phyloP scores from a whole-genome alignment of 2,797 vertebrate species.

The Emydoidea blandingii region DNA sequence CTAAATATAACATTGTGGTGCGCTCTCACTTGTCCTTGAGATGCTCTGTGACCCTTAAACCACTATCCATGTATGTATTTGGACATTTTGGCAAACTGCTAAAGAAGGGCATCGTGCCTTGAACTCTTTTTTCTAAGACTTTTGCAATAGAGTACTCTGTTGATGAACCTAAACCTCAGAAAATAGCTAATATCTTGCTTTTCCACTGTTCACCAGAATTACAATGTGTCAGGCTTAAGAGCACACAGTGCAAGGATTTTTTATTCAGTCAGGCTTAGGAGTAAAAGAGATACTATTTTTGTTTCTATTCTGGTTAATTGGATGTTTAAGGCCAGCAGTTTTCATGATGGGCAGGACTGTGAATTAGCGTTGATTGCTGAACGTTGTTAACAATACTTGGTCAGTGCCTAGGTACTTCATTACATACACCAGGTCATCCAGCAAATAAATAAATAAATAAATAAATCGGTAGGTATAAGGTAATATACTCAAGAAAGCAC shows the following conservation, averaged over 20 bases:
- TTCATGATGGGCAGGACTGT: background rate
- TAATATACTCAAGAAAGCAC: background rate
- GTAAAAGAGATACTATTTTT: background rate
- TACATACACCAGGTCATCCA: background rate
- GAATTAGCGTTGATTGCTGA: background rate
- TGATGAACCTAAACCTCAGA: background rate
- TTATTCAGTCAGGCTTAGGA: background rate
- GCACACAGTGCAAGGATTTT: background rate
- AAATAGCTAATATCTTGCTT: background rate
- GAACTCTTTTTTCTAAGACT: background rate
- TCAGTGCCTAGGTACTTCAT: background rate
- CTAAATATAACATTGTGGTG: background rate
- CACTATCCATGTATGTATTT: background rate
- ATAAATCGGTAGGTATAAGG: background rate
- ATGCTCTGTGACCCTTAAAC: background rate
- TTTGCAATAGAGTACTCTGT: background rate
- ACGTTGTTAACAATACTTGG: background rate
- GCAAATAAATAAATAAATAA: background rate
- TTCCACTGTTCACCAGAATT: accelerated
- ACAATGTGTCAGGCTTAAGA: background rate
- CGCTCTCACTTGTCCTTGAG: background rate
- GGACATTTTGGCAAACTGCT: background rate
- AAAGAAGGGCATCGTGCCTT: background rate
- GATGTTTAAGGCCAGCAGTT: background rate
- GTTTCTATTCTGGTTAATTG: background rate